Evolutionary conservation across 1,140 invertebrate genomes (phyloP).

Genomic region (Drosophila simulans): DNA sequence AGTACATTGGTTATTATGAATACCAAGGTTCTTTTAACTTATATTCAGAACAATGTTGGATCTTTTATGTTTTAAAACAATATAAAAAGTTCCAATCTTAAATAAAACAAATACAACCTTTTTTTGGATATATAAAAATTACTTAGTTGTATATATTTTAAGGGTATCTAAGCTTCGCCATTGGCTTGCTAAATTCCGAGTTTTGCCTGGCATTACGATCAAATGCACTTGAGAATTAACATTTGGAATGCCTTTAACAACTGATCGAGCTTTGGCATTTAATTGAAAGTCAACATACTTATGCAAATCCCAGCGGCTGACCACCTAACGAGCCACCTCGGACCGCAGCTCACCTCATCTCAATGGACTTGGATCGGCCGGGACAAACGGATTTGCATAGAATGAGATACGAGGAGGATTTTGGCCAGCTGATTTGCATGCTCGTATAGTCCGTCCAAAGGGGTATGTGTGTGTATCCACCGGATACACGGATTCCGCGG

Average conservation of each 20-base stretch:
- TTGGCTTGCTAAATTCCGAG: neutral
- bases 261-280: constrained; percentile 70
- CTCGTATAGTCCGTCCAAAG: neutral
- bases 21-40: too few species aligned
- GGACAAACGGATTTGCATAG: constrained; percentile 66
- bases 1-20: neutral
- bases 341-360: constrained; percentile 11
- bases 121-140: too few species aligned
- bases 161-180: constrained; percentile 7
- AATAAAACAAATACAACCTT: too few species aligned
- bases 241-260: constrained; percentile 80
- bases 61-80: too few species aligned
- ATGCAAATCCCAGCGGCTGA: constrained; percentile 62
- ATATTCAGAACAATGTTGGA: too few species aligned
- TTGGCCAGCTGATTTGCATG: constrained; percentile 64
- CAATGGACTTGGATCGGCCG: constrained; percentile 2
- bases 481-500: constrained; percentile 21
- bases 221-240: constrained; percentile 82
- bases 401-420: constrained; percentile 46
- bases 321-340: constrained; percentile 52
- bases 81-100: too few species aligned
- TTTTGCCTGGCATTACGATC: constrained; percentile 26
- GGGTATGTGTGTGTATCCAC: constrained; percentile 9
- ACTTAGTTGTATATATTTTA: neutral
- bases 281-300: constrained; percentile 80